Evolutionary conservation across 92 coral and sea anemone genomes (phyloP), one percentile per base, ranked within the genome.

Genomic region (Paramuricea clavata): DNA sequence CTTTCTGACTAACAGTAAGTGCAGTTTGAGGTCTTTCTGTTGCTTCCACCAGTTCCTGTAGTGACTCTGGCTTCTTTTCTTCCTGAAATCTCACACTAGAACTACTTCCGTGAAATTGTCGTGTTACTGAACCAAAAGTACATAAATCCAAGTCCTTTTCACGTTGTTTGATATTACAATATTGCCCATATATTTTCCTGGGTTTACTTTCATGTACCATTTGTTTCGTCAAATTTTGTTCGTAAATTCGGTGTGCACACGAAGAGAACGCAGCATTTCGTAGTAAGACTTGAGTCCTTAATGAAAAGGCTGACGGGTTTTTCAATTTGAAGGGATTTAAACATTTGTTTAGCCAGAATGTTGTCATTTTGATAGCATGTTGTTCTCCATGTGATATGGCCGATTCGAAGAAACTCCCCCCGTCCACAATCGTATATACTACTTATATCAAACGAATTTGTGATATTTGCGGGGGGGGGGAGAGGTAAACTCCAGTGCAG

Each of bases 1-100:
- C 98, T 92, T 94, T 95, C 2, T 97, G 95, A n/a, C 95, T 94
- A 25, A 92, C 97, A 17, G 98, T 94, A 67, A 95, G 81, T 33
- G 93, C 94, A 28, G 94, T 88, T 83, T 95, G 91, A 6, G 91
- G 92, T 74, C 84, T 94, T 65, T 94, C 98, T 16, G 83, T 67
- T 30, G 95, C 50, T 50, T 95, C 94, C 33, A 92, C 90, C 34
- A 95, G 47, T 15, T 95, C 97, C 42, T 90, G 92, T 36, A 88
- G 49, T 79, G 84, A 28, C 12, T 79, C 84, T 12, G 84, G 73
- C 31, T 79, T 79, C 54, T 79, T 79, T 13, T 79, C 57, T 41
- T 79, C 54, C 21, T 79, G 41, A 21, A 28, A 49, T 11, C 41
- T 28, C 12, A 36, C 67, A 11, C 60, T 16, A 16, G 57, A 28